A percentile compares a stretch with the other conserved stretches of the same genome.
Conservation (phyloP, 2,888 invertebrate genomes). For the Netelia inedita region DNA sequence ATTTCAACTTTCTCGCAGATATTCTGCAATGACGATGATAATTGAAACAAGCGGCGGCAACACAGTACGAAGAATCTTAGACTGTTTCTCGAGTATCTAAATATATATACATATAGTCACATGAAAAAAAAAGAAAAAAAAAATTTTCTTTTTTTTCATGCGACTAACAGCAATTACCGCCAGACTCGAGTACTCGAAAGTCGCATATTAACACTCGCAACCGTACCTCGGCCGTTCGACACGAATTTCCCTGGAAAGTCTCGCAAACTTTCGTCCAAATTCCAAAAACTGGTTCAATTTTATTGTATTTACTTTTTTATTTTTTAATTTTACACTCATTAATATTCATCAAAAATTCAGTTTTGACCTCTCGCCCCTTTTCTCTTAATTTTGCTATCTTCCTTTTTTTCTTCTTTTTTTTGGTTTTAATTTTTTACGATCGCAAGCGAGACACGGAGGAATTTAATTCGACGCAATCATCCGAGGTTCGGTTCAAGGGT, state of each 20-base stretch:
- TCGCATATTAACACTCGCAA: conserved; percentile 33
- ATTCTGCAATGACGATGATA: conserved; percentile 61
- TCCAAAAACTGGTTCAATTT: neutral
- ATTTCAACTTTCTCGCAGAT: conserved; percentile 58
- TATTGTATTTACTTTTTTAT: neutral
- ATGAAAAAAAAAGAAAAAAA: neutral
- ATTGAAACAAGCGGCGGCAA: conserved; percentile 48
- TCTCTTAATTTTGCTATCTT: neutral
- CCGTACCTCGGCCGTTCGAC: conserved; percentile 18
- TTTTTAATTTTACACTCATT: conserved; percentile 4
- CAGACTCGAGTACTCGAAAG: conserved; percentile 50
- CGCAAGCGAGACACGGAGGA: too few species aligned
- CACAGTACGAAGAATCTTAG: conserved; percentile 42
- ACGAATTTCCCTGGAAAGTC: conserved; percentile 43
- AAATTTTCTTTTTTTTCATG: neutral
- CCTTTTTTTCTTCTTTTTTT: neutral
- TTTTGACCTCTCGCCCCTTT: neutral
- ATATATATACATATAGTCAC: neutral
- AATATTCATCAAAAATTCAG: too few species aligned
- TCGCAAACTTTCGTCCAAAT: neutral
- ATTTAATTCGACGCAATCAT: conserved; percentile 38
- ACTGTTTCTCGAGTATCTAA: conserved; percentile 18
- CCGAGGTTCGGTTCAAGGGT: conserved; percentile 61
- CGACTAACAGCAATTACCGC: conserved; percentile 45
- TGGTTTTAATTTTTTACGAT: neutral